A percentile compares a stretch with the other conserved stretches of the same genome.
phyloP scores from a whole-genome alignment of 2,888 invertebrate genomes.

The Polylopha cassiicola region DNA sequence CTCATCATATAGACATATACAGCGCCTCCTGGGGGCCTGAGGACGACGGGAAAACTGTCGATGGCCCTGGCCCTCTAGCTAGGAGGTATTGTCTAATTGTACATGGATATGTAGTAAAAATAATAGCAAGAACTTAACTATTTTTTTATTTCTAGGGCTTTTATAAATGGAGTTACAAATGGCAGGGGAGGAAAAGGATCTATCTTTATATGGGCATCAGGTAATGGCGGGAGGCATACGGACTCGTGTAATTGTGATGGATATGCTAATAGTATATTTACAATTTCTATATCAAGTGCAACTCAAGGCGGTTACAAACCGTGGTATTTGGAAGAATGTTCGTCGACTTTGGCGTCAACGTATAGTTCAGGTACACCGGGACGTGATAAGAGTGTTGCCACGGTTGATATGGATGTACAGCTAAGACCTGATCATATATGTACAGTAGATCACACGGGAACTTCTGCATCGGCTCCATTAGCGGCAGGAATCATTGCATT shows the following conservation, averaged over 20 bases:
- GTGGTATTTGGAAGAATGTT: constrained; percentile 99
- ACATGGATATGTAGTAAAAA: constrained; percentile 32
- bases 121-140: constrained; percentile 56
- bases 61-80: constrained; percentile 95
- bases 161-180: constrained; percentile 94
- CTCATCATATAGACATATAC: constrained; percentile 96
- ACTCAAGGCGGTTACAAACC: constrained; percentile 97
- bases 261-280: constrained; percentile 99
- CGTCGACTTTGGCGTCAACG: constrained; percentile 98
- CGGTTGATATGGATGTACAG: constrained; percentile 93
- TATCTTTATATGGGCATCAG: constrained; percentile 98
- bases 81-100: constrained; percentile 71
- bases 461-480: constrained; percentile 95
- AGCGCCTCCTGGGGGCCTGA: constrained; percentile 98
- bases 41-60: constrained; percentile 97
- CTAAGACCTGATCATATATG: constrained; percentile 91
- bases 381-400: constrained; percentile 92
- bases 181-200: constrained; percentile 95
- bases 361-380: constrained; percentile 98
- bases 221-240: constrained; percentile 94
- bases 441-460: constrained; percentile 94
- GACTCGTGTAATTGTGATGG: constrained; percentile 99
- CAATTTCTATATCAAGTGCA: constrained; percentile 97
- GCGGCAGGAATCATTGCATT: constrained; percentile 97
- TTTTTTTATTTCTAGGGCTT: constrained; percentile 81